Conservation (phyloP, 2,113 vertebrate genomes). For the Plectropomus leopardus region DNA sequence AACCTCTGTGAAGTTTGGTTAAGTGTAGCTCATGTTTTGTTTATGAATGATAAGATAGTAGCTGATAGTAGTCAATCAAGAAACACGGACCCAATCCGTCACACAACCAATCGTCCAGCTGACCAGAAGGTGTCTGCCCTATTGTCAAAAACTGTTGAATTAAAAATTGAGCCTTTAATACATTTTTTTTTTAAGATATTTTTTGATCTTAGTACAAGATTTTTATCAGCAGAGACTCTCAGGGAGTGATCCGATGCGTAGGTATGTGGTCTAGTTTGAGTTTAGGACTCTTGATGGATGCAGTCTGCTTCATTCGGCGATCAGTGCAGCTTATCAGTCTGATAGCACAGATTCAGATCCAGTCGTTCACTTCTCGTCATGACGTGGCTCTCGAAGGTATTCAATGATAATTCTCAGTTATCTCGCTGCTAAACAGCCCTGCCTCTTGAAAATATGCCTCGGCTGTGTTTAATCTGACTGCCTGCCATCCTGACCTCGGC, state of each 20-base stretch:
- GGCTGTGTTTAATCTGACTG: constrained; percentile 56
- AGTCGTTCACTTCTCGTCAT: neutral
- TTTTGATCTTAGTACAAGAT: too few species aligned
- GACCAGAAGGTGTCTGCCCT: too few species aligned
- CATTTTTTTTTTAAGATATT: too few species aligned
- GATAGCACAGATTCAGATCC: constrained; percentile 10
- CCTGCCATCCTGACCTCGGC: constrained; percentile 19
- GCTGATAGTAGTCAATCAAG: too few species aligned
- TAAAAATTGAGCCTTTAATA: too few species aligned
- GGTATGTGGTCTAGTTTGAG: neutral
- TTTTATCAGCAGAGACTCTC: too few species aligned
- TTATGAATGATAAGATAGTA: too few species aligned
- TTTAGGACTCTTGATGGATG: neutral
- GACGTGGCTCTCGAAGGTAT: constrained; percentile 30
- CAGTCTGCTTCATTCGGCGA: constrained; percentile 4
- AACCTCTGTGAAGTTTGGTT: too few species aligned
- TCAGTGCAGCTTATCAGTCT: constrained; percentile 21
- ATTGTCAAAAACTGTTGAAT: too few species aligned
- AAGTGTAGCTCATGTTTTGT: too few species aligned
- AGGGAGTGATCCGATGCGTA: neutral
- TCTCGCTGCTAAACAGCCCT: constrained; percentile 12
- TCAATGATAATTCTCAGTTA: constrained; percentile 43
- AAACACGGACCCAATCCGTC: too few species aligned
- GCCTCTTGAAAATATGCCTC: constrained; percentile 26
- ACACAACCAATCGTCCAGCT: too few species aligned